A percentile compares a stretch with the other conserved stretches of the same genome.
Conservation (phyloP, 2,888 invertebrate species). For the Hoplodrina ambigua region DNA sequence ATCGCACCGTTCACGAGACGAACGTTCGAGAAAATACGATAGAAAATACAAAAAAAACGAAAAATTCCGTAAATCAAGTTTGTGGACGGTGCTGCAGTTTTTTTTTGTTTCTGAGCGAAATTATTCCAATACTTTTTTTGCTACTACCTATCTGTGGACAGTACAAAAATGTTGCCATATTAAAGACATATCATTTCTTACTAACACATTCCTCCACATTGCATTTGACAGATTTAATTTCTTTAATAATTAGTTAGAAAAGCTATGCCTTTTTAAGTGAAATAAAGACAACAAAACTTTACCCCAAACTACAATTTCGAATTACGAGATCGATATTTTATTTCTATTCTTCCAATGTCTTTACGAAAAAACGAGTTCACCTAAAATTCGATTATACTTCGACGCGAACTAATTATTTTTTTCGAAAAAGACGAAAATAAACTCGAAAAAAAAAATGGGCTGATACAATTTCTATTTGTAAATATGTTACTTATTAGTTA, state of each 20-base stretch:
- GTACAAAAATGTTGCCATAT: conserved; percentile 86
- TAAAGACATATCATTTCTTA: conserved; percentile 85
- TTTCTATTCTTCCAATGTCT: conserved; percentile 6
- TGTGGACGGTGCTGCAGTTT: conserved; percentile 20
- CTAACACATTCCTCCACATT: conserved; percentile 82
- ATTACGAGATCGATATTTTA: conserved; percentile 34
- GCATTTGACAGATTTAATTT: conserved; percentile 46
- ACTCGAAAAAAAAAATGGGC: conserved; percentile 25
- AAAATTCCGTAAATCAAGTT: not conserved
- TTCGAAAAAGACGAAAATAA: conserved; percentile 42
- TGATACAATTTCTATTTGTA: conserved; percentile 62
- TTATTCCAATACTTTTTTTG: conserved; percentile 29
- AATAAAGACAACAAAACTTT: conserved; percentile 42
- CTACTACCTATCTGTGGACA: conserved; percentile 54
- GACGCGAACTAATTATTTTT: conserved; percentile 62
- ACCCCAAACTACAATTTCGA: conserved; percentile 59
- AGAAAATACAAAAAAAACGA: conserved; percentile 29
- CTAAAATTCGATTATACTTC: conserved; percentile 59
- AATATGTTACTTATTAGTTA: conserved; percentile 69
- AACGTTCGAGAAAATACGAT: conserved; percentile 15
- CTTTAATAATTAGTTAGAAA: conserved; percentile 47
- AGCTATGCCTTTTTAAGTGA: conserved; percentile 11
- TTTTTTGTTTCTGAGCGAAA: conserved; percentile 20
- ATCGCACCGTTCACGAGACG: conserved; percentile 22
- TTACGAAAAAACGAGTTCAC: conserved; percentile 55